Conservation (phyloP, 1,140 invertebrate species). For the Vanessa tameamea region DNA sequence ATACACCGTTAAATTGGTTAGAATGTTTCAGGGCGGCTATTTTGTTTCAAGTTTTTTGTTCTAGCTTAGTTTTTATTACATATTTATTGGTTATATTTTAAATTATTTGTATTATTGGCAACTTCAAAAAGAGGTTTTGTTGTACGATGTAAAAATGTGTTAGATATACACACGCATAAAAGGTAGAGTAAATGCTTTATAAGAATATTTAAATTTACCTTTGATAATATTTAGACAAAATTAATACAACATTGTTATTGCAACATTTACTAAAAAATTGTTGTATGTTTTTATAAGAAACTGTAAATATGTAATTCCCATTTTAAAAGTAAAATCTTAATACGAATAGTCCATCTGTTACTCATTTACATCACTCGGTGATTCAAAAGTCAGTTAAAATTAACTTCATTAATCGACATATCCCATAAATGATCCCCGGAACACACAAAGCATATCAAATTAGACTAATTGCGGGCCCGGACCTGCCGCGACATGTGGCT, state of each 20-base stretch:
- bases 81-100: neutral
- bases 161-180: too few relatives aligned
- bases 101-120: neutral
- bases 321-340: neutral
- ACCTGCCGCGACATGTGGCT: conserved; percentile 63
- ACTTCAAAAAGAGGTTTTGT: neutral
- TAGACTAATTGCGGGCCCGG: conserved; percentile 57
- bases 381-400: conserved; percentile 14
- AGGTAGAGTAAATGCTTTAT: too few relatives aligned
- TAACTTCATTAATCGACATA: conserved; percentile 33
- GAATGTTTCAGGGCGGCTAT: conserved; percentile 33
- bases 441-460: conserved; percentile 64
- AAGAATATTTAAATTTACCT: too few relatives aligned
- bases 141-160: neutral
- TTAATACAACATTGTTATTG: neutral
- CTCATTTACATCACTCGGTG: neutral
- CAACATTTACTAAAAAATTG: neutral
- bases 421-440: conserved; percentile 47
- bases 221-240: too few relatives aligned
- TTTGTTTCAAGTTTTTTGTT: conserved; percentile 27
- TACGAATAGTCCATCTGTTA: conserved; percentile 11
- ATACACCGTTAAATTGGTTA: conserved; percentile 55
- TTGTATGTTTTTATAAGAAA: neutral
- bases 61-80: conserved; percentile 11
- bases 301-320: neutral